Evolutionary conservation across 1,140 invertebrate species (phyloP).

Genomic region (Tribolium madens): DNA sequence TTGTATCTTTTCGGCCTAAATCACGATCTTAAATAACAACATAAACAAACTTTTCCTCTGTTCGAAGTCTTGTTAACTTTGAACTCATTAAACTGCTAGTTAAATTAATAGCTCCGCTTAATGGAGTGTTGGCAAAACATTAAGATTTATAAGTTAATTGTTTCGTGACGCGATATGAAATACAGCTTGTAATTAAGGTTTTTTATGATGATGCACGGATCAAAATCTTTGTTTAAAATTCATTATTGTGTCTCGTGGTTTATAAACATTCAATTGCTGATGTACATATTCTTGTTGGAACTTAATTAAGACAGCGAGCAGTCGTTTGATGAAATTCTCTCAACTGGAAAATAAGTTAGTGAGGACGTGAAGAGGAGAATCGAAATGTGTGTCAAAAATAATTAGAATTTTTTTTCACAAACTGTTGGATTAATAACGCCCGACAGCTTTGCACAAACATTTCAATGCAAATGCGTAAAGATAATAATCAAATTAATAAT

Average conservation of each 20-base stretch:
- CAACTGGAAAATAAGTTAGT: neutral
- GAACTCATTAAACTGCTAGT: slow-evolving; percentile 28
- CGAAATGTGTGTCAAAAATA: no score
- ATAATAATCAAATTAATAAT: no score
- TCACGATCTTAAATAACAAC: slow-evolving; percentile 1
- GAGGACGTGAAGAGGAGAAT: no score
- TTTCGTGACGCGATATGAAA: neutral
- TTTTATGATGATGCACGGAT: neutral
- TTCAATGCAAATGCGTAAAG: no score
- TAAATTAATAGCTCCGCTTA: slow-evolving; percentile 17
- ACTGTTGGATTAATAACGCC: no score
- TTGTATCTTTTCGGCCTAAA: neutral
- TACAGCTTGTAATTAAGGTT: neutral
- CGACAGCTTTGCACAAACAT: no score
- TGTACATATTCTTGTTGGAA: neutral
- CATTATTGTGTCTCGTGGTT: neutral
- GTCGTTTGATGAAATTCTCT: neutral
- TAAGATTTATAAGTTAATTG: neutral
- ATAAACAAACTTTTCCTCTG: slow-evolving; percentile 11
- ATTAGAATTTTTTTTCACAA: no score
- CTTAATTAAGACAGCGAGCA: neutral
- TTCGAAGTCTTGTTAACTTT: slow-evolving; percentile 11
- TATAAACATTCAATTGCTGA: neutral
- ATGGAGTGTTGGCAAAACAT: slow-evolving; percentile 17
- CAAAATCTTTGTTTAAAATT: neutral